Base-by-base conservation (phyloP, 2,888 invertebrate species). In the Plebejus argus region DNA sequence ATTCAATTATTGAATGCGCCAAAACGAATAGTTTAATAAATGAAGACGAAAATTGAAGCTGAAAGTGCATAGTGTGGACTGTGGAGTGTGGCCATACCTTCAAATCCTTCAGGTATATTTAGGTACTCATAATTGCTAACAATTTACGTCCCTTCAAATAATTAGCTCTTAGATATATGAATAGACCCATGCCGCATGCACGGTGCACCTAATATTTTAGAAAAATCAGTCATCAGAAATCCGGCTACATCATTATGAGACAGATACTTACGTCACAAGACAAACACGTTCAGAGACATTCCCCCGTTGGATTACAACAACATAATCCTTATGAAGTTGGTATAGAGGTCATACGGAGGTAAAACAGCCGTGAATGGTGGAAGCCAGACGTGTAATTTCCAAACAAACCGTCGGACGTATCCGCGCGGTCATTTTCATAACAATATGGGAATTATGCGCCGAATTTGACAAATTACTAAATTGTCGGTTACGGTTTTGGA, bases 381-480 rank as follows among this genome's bases (percentile, higher is more conserved):
- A 33, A 28, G 28, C 66, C 66, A 66, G 66, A 66, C 28, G 28
- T 28, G 28, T 66, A 66, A 66, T 66, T 66, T 66, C 1, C 18
- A 66, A 66, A 66, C 66, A 66, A 66, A 66, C 61, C 61, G 6
- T 1, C 28, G 12, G 12, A 28, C 66, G 66, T 23, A 61, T 61
- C 10, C 61, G 28, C 49, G 53, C 18, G 53, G 28, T 53, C 45
- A 74, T 74, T 74, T 53, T 61, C n/a, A 76, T 61, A 76, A 61
- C 58, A 76, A 76, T 58, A 33, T 35, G 33, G 61, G 5, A 58
- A 58, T 72, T 72, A 58, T 39, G 45, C 20, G 39, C 45, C 45
- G 23, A 77, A 77, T 72, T 77, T 58, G 71, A 39, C 77, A 77
- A 77, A 77, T 77, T 58, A 77, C 77, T 39, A 39, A 72, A 77